Percentiles rank a stretch among this genome's conserved stretches.
phyloP scores from a whole-genome alignment of 2,797 vertebrate species.

The Mormyrus proboscirostris region DNA sequence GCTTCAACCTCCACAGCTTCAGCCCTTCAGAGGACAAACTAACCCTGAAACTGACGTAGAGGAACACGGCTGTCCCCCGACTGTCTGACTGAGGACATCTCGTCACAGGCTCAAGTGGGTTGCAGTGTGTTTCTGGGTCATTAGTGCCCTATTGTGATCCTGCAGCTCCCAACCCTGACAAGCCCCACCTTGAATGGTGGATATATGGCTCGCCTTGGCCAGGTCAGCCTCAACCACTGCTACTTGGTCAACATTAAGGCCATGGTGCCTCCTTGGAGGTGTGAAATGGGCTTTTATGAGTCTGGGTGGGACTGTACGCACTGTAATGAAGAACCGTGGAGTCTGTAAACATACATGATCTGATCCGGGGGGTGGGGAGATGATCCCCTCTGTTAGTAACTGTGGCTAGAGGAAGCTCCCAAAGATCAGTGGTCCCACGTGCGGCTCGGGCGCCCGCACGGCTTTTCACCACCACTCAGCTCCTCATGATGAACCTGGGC shows the following conservation, averaged over 20 bases:
- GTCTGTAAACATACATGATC: slow-evolving; percentile 63
- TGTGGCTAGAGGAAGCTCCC: slow-evolving; percentile 51
- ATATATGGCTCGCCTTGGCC: background rate
- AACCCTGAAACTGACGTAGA: background rate
- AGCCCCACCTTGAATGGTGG: background rate
- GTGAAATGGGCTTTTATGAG: background rate
- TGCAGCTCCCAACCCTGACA: slow-evolving; percentile 22
- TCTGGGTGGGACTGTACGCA: slow-evolving; percentile 38
- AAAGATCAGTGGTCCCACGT: slow-evolving; percentile 43
- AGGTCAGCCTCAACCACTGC: background rate
- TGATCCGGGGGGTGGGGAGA: slow-evolving; percentile 41
- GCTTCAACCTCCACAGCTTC: background rate
- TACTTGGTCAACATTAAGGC: background rate
- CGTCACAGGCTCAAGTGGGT: slow-evolving; percentile 52
- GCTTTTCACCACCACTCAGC: slow-evolving; percentile 61
- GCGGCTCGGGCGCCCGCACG: slow-evolving; percentile 38
- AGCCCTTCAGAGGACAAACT: background rate
- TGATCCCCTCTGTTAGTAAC: slow-evolving; percentile 56
- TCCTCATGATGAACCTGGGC: slow-evolving; percentile 59
- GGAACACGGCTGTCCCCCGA: background rate
- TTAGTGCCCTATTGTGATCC: slow-evolving; percentile 54
- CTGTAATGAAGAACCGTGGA: slow-evolving; percentile 63
- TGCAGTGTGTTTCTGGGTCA: slow-evolving; percentile 66
- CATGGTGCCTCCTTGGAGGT: background rate
- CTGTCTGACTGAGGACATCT: slow-evolving; percentile 20